Conservation (phyloP, 2,888 invertebrate species). For the Drosophila falleni region DNA sequence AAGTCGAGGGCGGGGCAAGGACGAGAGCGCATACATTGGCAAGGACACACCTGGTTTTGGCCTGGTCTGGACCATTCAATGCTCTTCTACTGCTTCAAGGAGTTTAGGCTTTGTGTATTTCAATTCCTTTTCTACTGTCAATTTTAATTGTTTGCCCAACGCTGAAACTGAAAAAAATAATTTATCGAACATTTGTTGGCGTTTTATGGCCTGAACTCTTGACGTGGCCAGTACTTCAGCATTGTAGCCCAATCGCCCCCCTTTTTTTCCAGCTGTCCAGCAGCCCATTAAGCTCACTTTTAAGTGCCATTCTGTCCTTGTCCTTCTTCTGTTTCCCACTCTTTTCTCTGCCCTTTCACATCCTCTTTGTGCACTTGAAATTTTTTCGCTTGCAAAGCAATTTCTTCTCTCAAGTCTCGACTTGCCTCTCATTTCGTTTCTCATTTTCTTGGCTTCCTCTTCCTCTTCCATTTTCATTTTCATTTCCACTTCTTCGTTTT, state of each 20-base stretch:
- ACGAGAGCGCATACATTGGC: conserved; percentile 22
- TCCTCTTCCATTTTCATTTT: conserved; percentile 21
- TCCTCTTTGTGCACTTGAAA: conserved; percentile 65
- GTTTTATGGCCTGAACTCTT: conserved; percentile 72
- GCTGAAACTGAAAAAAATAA: conserved; percentile 37
- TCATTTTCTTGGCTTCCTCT: conserved; percentile 54
- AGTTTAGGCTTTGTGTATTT: conserved; percentile 40
- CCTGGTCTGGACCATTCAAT: background rate
- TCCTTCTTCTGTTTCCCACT: conserved; percentile 10
- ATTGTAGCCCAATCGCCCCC: background rate
- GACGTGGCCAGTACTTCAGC: conserved; percentile 56
- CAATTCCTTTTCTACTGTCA: conserved; percentile 54
- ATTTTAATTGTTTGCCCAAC: conserved; percentile 71
- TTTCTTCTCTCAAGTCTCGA: conserved; percentile 35
- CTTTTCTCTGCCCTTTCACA: conserved; percentile 15
- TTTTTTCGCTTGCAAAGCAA: conserved; percentile 75
- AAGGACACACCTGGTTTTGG: conserved; percentile 52
- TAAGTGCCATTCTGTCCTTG: conserved; percentile 69
- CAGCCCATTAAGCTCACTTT: conserved; percentile 74
- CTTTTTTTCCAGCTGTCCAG: conserved; percentile 10
- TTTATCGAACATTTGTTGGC: conserved; percentile 63
- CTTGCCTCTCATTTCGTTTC: conserved; percentile 57
- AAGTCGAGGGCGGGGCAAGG: conserved; percentile 1
- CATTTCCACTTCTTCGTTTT: conserved; percentile 56
- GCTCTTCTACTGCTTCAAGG: conserved; percentile 34